phyloP scores from a whole-genome alignment of 2,888 invertebrate species.

The Cephalotes varians region DNA sequence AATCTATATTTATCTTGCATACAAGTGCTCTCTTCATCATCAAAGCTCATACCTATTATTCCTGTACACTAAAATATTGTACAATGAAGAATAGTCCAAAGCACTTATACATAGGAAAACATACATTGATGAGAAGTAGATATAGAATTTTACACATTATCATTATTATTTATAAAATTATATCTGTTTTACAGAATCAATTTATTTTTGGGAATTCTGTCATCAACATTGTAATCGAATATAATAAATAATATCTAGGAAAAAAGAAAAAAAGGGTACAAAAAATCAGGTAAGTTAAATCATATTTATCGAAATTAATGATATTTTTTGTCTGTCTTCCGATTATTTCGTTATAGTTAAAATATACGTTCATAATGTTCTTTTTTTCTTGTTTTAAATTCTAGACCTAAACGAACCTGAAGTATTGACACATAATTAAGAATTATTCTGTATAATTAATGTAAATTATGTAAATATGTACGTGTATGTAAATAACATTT shows the following conservation, averaged over 20 bases:
- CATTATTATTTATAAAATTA: background rate
- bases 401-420: background rate
- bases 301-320: slow-evolving; percentile 11
- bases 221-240: background rate
- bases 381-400: slow-evolving; percentile 10
- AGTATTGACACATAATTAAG: slow-evolving; percentile 4
- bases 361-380: background rate
- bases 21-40: background rate
- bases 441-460: slow-evolving; percentile 17
- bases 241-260: slow-evolving; percentile 5
- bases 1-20: slow-evolving; percentile 27
- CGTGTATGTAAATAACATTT: background rate
- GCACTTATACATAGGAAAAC: slow-evolving; percentile 42
- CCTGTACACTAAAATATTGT: slow-evolving; percentile 49
- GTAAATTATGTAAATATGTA: slow-evolving; percentile 25
- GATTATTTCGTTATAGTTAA: background rate
- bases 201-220: slow-evolving; percentile 25
- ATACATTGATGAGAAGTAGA: slow-evolving; percentile 30
- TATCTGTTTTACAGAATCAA: slow-evolving; percentile 15
- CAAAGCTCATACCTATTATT: background rate
- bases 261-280: slow-evolving; percentile 8
- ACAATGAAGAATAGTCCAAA: slow-evolving; percentile 50
- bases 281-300: slow-evolving; percentile 34
- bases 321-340: background rate
- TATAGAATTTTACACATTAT: slow-evolving; percentile 5